Base-by-base conservation (phyloP, 1,140 invertebrate species). In the Chlorops oryzae region DNA sequence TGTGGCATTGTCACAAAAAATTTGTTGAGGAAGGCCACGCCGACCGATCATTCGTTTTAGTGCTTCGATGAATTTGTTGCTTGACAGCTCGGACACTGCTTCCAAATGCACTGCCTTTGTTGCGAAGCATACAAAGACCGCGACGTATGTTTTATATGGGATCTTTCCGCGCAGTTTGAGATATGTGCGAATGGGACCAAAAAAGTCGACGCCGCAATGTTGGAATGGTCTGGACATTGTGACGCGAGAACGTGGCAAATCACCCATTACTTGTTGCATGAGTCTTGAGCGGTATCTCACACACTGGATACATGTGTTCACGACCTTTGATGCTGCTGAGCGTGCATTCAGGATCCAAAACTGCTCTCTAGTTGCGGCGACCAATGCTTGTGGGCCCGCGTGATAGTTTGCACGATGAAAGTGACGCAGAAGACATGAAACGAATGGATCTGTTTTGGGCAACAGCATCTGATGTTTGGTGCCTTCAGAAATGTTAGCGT, bases 101-200 rank as follows among this genome's bases (percentile, higher is more conserved):
- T 72, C 69, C 13, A 71, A 32, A 27, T 70, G 61, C 2, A 65
- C 50, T 1, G 70, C 64, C 27, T 58, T 52, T 6, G 60, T 60
- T 0, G 48, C 38, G 5, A 59, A 41, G 47, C 66, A 71, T 2
- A 54, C 50, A 50, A 68, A 69, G 5, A 73, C 6, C n/a, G 42
- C 47, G 10, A 72, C 52, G 42, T 64, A 67, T 54, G 35, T 43
- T 48, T 47, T 23, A 52, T 56, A 49, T 3, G 48, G 24, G 37
- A 25, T 56, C n/a, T n/a, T n/a, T n/a, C 7, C 28, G 2, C n/a
- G n/a, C n/a, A 40, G 21, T 7, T 32, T 24, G 7, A 40, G 18
- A 40, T 41, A 42, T 10, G 62, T 55, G 52, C 55, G 23, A 2
- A 70, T n/a, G 39, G 66, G 70, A 25, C 70, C 72, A 5, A 58